These are phyloP conservation scores for Entomobrya multifasciata DNA, from an alignment of 2,888 invertebrate species.

Conservation along the genomic window DNA sequence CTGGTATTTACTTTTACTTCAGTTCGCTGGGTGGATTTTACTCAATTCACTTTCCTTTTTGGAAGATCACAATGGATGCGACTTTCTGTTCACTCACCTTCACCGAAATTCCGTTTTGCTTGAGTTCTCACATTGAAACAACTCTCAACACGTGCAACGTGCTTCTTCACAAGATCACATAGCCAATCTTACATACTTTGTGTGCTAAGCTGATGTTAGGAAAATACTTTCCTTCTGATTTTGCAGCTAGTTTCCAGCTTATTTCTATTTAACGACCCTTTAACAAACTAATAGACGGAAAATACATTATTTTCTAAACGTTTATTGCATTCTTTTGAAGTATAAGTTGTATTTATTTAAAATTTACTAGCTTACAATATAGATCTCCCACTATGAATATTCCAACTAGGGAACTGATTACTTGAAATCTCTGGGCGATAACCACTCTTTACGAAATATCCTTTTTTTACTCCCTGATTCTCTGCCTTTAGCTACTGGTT, in stretches of 20 bases:
- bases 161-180: conserved; percentile 23
- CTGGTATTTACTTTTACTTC: conserved; percentile 27
- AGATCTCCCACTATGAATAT: background rate
- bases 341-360: conserved; percentile 23
- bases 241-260: conserved; percentile 17
- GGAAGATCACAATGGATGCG: conserved; percentile 1
- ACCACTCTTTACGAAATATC: background rate
- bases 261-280: conserved; percentile 23
- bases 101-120: conserved; percentile 29
- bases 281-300: background rate
- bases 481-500: conserved; percentile 48
- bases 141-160: conserved; percentile 34
- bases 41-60: background rate
- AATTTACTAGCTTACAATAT: conserved; percentile 9
- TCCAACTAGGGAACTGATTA: conserved; percentile 49
- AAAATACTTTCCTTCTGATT: conserved; percentile 15
- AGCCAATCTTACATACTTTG: background rate
- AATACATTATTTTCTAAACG: conserved; percentile 13
- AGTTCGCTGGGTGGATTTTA: conserved; percentile 22
- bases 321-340: no score
- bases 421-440: conserved; percentile 53
- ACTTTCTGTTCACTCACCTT: conserved; percentile 20
- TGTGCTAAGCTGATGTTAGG: conserved; percentile 29
- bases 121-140: conserved; percentile 18
- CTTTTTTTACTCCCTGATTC: conserved; percentile 1